These are phyloP conservation scores for Clistopyga incitator DNA, from an alignment of 2,888 invertebrate genomes.

Conservation along the genomic window DNA sequence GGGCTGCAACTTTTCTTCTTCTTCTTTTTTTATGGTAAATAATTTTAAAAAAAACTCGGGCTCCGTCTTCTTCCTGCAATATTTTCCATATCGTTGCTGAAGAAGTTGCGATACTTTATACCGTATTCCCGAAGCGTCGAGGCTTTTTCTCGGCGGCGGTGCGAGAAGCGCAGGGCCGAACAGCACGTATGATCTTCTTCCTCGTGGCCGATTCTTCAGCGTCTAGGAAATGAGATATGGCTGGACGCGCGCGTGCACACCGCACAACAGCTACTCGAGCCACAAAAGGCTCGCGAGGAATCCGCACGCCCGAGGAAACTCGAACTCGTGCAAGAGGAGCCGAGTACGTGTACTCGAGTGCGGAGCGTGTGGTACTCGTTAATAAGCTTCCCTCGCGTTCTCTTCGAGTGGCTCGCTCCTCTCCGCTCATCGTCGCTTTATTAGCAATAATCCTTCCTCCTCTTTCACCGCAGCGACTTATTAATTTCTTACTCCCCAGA, in stretches of 20 bases:
- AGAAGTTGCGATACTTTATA: neutral
- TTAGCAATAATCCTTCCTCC: slow-evolving; percentile 30
- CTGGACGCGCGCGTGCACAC: slow-evolving; percentile 48
- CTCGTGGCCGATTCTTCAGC: slow-evolving; percentile 11
- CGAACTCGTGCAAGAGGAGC: neutral
- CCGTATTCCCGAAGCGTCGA: slow-evolving; percentile 38
- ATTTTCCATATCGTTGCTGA: slow-evolving; percentile 37
- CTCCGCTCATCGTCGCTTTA: slow-evolving; percentile 33
- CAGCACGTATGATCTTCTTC: slow-evolving; percentile 27
- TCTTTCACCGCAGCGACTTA: slow-evolving; percentile 12
- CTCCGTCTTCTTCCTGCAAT: slow-evolving; percentile 29
- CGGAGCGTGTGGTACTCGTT: slow-evolving; percentile 33
- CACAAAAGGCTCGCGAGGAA: slow-evolving; percentile 55
- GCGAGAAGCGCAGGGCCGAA: neutral
- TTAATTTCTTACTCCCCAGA: slow-evolving; percentile 30
- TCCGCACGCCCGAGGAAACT: slow-evolving; percentile 16
- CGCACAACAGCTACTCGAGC: slow-evolving; percentile 51
- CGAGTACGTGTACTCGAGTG: neutral
- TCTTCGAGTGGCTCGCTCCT: neutral
- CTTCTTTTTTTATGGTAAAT: too few relatives aligned
- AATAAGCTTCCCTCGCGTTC: slow-evolving; percentile 20
- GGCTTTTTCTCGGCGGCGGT: slow-evolving; percentile 59
- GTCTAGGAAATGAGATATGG: slow-evolving; percentile 57
- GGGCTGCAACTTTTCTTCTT: slow-evolving; percentile 25
- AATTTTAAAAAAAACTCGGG: slow-evolving; percentile 25